Percentiles rank a stretch among this genome's conserved stretches.
Evolutionary conservation across 30 jellyfish, hydroid and myxozoan genomes (phyloP).

Genomic region (Chrysaora quinquecirrha): DNA sequence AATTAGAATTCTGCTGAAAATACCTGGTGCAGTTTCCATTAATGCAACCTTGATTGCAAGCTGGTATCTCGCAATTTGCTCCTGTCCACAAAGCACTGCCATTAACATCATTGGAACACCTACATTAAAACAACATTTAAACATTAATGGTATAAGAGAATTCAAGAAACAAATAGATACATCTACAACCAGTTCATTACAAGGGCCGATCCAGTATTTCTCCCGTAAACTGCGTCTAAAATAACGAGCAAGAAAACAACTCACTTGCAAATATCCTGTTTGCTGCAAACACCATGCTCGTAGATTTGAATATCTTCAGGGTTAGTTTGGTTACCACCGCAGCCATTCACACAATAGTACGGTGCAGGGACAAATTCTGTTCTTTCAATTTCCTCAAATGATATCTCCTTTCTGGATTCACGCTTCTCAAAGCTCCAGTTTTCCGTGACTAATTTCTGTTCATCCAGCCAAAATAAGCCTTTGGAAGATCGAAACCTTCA

Average conservation of each 20-base stretch:
- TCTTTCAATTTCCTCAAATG: slow-evolving; percentile 43
- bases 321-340: slow-evolving; percentile 86
- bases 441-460: slow-evolving; percentile 69
- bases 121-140: slow-evolving; percentile 4
- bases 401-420: background rate
- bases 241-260: slow-evolving; percentile 14
- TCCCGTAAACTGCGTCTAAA: too few species aligned
- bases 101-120: slow-evolving; percentile 59
- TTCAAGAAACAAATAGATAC: too few species aligned
- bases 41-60: slow-evolving; percentile 79
- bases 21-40: slow-evolving; percentile 85
- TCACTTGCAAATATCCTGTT: slow-evolving; percentile 77
- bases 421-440: slow-evolving; percentile 30
- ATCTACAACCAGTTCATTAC: too few species aligned
- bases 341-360: slow-evolving; percentile 67
- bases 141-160: background rate
- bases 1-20: too few species aligned
- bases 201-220: too few species aligned
- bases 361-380: slow-evolving; percentile 89
- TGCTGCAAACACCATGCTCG: slow-evolving; percentile 74
- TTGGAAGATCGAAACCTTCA: slow-evolving; percentile 66
- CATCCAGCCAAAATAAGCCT: slow-evolving; percentile 74
- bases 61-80: slow-evolving; percentile 68
- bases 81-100: slow-evolving; percentile 77
- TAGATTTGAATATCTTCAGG: slow-evolving; percentile 56